phyloP scores from a whole-genome alignment of 2,797 vertebrate species.

The Tokudaia muenninki region DNA sequence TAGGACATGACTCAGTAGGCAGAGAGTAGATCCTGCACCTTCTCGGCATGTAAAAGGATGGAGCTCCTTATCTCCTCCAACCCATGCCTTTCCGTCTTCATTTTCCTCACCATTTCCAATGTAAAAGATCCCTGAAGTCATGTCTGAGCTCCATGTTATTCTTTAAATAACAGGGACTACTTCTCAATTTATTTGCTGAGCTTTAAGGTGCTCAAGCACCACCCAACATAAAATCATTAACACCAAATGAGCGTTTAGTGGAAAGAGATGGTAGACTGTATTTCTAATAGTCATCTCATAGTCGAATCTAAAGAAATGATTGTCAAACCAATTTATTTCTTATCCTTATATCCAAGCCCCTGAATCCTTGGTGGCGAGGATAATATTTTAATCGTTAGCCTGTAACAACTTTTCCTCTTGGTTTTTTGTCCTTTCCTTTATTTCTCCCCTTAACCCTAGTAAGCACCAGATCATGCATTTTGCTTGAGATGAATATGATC shows the following conservation, averaged over 20 bases:
- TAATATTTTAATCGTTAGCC: not conserved
- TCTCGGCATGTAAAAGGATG: not conserved
- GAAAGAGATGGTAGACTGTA: not conserved
- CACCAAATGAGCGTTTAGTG: not conserved
- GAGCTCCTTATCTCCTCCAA: not conserved
- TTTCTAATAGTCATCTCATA: not conserved
- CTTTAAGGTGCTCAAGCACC: not conserved
- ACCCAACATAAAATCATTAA: constrained; percentile 49
- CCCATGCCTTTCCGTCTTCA: not conserved
- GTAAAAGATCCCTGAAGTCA: not conserved
- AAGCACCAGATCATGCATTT: not conserved
- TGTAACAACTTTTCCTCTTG: not conserved
- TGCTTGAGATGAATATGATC: constrained; percentile 15
- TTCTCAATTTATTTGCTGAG: constrained; percentile 8
- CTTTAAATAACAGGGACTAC: not conserved
- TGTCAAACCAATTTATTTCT: not conserved
- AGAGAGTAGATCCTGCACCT: not conserved
- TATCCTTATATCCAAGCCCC: not conserved
- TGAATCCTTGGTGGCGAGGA: not conserved
- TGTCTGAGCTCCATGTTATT: not conserved
- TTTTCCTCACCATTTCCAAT: not conserved
- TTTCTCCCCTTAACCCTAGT: not conserved
- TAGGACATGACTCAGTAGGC: not conserved
- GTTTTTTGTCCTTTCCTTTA: not conserved
- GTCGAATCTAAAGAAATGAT: not conserved